phyloP scores from a whole-genome alignment of 2,797 vertebrate species.

The Masticophis lateralis region DNA sequence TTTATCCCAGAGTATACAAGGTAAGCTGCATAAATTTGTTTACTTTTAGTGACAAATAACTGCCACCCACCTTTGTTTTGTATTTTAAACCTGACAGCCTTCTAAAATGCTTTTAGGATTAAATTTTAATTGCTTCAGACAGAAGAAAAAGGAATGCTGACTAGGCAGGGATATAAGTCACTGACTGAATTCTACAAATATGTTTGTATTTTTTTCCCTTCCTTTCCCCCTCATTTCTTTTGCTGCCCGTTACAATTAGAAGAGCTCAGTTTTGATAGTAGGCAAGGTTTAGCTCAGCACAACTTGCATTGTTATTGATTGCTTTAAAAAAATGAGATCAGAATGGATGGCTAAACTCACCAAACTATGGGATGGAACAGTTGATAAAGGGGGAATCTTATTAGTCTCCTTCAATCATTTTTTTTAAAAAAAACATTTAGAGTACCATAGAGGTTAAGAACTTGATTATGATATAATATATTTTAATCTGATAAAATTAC shows the following conservation, averaged over 20 bases:
- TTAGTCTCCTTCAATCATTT: background rate
- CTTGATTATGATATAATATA: background rate
- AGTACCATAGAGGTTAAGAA: background rate
- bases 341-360: background rate
- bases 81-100: conserved; percentile 48
- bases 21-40: conserved; percentile 61
- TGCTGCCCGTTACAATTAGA: background rate
- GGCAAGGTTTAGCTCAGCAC: conserved; percentile 7
- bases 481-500: background rate
- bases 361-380: background rate
- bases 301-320: background rate
- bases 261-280: conserved; percentile 25
- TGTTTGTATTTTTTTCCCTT: conserved; percentile 32
- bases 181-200: conserved; percentile 21
- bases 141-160: background rate
- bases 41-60: conserved; percentile 54
- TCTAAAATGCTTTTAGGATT: conserved; percentile 50
- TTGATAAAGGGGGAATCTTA: background rate
- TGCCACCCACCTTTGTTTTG: conserved; percentile 43
- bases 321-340: conserved; percentile 7
- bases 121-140: conserved; percentile 47
- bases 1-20: conserved; percentile 56
- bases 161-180: background rate
- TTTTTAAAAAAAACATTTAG: background rate
- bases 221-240: background rate